Conservation (phyloP, 1,140 invertebrate genomes). For the Prorops nasuta region DNA sequence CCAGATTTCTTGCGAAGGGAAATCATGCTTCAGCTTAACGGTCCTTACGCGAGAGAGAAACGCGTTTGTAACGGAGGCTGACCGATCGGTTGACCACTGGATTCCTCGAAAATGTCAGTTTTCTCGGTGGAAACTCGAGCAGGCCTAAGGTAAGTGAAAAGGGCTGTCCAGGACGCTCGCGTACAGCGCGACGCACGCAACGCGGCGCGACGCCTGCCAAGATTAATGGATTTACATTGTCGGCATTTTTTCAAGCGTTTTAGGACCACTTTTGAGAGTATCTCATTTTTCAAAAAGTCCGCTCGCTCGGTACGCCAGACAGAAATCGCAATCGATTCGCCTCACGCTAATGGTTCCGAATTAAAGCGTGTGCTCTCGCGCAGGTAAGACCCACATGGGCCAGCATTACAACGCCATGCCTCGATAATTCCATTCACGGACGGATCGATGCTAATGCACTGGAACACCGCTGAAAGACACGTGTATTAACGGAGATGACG, state of each 20-base stretch:
- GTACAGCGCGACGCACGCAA: not conserved
- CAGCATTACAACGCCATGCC: too few species aligned
- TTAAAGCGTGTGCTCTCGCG: slow-evolving; percentile 25
- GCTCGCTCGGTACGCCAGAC: slow-evolving; percentile 11
- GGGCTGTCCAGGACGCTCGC: slow-evolving; percentile 26
- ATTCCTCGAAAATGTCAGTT: too few species aligned
- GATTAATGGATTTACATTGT: slow-evolving; percentile 48
- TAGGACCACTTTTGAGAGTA: slow-evolving; percentile 42
- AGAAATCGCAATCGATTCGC: slow-evolving; percentile 41
- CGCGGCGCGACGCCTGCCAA: slow-evolving; percentile 22
- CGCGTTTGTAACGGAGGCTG: too few species aligned
- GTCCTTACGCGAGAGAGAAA: not conserved
- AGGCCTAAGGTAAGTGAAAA: slow-evolving; percentile 36
- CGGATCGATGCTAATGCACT: too few species aligned
- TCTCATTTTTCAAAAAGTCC: slow-evolving; percentile 46
- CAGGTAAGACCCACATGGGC: slow-evolving; percentile 7
- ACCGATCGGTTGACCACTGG: too few species aligned
- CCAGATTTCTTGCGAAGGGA: too few species aligned
- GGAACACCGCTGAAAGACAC: too few species aligned
- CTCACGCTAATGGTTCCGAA: slow-evolving; percentile 37
- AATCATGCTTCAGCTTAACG: not conserved
- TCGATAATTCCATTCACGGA: too few species aligned
- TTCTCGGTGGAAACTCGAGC: too few species aligned
- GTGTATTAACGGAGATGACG: too few species aligned
- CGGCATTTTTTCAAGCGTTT: slow-evolving; percentile 45